Evolutionary conservation across 2,888 invertebrate species (phyloP), one percentile per base, ranked within the genome.

Genomic region (Anorthoa munda): DNA sequence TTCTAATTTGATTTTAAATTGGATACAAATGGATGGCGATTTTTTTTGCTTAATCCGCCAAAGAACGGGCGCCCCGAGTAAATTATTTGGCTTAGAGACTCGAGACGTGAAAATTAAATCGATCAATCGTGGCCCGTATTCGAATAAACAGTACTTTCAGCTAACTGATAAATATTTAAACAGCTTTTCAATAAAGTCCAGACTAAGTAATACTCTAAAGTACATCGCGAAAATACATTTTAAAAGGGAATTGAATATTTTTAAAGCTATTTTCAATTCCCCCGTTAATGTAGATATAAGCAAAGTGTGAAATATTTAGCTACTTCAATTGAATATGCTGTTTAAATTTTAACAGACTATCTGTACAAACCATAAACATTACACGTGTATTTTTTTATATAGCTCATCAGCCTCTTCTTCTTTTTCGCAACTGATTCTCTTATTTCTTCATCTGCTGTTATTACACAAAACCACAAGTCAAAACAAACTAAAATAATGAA

Each of bases 1-100:
- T 94, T 94, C 92, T 94, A 94, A 95, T 95, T 95, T 94, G 93
- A 93, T 95, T 95, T 94, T 94, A 94, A 94, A 95, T 95, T 95
- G 94, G 93, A 94, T 94, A 95, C 93, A 94, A 94, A 94, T 94
- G 93, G 94, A 93, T 92, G 91, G 90, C 88, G 90, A 90, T 91
- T 92, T 92, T 92, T 90, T 90, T 88, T 81, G 84, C 89, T 89
- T 91, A 93, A 93, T 93, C 93, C 89, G 81, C 84, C 83, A 85
- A 89, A 91, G 89, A 87, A 84, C 82, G 89, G 83, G 85, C 87
- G 88, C 80, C 87, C 85, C 73, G 85, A 86, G 88, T 90, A 91
- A 92, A 93, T 93, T 92, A 92, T 93, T 90, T 89, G 87, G 91
- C 90, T 93, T 91, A 89, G 88, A 86, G 89, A 88, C 88, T 90